These are phyloP conservation scores for Balaeniceps rex DNA, from an alignment of 2,113 vertebrate species.

Conservation along the genomic window DNA sequence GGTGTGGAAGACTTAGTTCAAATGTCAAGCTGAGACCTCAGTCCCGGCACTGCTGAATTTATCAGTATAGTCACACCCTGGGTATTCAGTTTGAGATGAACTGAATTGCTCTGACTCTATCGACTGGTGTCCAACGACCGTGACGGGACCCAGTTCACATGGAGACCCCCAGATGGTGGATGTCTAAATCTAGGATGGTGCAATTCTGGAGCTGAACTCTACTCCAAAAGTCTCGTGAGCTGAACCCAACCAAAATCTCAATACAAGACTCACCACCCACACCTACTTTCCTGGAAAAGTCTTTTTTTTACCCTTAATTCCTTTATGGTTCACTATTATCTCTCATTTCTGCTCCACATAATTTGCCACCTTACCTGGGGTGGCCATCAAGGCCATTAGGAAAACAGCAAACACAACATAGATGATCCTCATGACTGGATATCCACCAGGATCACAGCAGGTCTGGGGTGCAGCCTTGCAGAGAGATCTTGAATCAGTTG, in stretches of 20 bases:
- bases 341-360: not conserved
- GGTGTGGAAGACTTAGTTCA: not conserved
- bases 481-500: not conserved
- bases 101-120: not conserved
- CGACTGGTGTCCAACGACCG: rapidly evolving
- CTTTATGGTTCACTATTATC: not conserved
- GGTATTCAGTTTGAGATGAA: not conserved
- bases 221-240: not conserved
- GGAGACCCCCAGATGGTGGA: not conserved
- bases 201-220: not conserved
- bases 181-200: not conserved
- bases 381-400: slow-evolving; percentile 29
- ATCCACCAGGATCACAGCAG: not conserved
- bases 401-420: slow-evolving; percentile 50
- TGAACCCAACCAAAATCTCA: not conserved
- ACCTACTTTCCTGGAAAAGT: not conserved
- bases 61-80: not conserved
- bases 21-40: not conserved
- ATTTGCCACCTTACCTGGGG: slow-evolving; percentile 38
- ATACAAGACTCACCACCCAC: not conserved
- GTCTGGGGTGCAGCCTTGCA: not conserved
- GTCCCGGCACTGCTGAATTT: not conserved
- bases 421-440: slow-evolving; percentile 45
- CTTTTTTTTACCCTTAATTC: not conserved
- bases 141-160: not conserved